Conservation (phyloP, 2,113 vertebrate genomes). For the Garra rufa region DNA sequence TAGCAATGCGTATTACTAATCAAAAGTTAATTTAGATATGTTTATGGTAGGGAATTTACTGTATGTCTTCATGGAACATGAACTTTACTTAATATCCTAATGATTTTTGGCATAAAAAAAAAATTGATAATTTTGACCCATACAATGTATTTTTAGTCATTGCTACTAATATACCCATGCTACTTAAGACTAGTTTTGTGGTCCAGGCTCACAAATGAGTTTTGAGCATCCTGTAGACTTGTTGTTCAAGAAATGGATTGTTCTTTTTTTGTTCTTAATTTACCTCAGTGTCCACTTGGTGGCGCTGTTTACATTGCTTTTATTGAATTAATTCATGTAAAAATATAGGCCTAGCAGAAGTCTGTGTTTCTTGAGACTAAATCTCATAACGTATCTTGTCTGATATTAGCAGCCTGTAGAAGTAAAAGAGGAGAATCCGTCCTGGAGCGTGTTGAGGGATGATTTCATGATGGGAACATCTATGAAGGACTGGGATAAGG, state of each 20-base stretch:
- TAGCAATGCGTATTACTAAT: no score
- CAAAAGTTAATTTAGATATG: no score
- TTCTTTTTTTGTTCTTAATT: background rate
- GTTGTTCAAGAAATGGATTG: background rate
- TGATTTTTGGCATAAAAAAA: no score
- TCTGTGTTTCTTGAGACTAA: background rate
- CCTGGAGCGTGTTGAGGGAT: conserved; percentile 90
- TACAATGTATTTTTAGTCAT: no score
- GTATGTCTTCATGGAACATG: no score
- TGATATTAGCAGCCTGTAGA: conserved; percentile 52
- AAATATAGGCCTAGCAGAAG: background rate
- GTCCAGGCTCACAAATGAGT: no score
- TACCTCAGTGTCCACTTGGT: background rate
- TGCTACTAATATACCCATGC: no score
- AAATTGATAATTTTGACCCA: no score
- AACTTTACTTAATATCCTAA: no score
- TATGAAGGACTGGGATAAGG: conserved; percentile 98
- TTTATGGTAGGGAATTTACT: no score
- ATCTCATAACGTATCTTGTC: background rate
- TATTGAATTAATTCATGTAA: background rate
- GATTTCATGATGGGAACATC: conserved; percentile 96
- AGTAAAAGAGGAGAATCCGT: conserved; percentile 76
- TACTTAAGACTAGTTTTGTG: no score
- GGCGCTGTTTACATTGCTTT: background rate
- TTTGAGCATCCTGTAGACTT: no score